Conservation (phyloP, 2,888 invertebrate genomes). For the Pardosa pseudoannulata region DNA sequence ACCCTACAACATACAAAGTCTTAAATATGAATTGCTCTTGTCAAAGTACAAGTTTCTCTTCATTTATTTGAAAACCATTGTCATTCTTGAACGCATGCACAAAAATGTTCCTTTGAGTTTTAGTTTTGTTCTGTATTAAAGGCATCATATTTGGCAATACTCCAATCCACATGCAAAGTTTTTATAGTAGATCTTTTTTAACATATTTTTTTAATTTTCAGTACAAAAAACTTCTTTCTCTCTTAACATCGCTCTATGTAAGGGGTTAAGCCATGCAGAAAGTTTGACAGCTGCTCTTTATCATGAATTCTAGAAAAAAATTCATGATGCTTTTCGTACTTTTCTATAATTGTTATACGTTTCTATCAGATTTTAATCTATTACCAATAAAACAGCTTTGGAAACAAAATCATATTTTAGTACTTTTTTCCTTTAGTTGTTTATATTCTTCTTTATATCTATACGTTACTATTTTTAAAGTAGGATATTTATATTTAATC, state of each 20-base stretch:
- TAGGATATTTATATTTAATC: no score
- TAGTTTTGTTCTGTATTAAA: not conserved
- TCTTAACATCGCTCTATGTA: not conserved
- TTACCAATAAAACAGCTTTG: no score
- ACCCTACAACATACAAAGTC: not conserved
- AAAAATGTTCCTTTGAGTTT: not conserved
- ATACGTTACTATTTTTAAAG: no score
- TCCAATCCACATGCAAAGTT: not conserved
- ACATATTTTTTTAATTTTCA: not conserved
- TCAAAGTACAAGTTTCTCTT: not conserved
- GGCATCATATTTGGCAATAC: not conserved
- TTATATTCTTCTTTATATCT: no score
- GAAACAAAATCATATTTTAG: no score
- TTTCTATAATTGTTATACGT: no score
- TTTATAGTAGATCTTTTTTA: not conserved
- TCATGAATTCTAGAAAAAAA: no score
- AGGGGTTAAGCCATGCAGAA: not conserved
- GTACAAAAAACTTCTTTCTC: not conserved
- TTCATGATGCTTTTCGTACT: no score
- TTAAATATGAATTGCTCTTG: not conserved
- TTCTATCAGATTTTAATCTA: no score
- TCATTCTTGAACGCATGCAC: not conserved
- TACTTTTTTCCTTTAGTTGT: no score
- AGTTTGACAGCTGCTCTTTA: not conserved
- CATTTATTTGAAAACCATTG: conserved; percentile 7